A percentile compares a stretch with the other conserved stretches of the same genome.
phyloP scores from a whole-genome alignment of 2,888 invertebrate genomes.

The Saturnia japonica region DNA sequence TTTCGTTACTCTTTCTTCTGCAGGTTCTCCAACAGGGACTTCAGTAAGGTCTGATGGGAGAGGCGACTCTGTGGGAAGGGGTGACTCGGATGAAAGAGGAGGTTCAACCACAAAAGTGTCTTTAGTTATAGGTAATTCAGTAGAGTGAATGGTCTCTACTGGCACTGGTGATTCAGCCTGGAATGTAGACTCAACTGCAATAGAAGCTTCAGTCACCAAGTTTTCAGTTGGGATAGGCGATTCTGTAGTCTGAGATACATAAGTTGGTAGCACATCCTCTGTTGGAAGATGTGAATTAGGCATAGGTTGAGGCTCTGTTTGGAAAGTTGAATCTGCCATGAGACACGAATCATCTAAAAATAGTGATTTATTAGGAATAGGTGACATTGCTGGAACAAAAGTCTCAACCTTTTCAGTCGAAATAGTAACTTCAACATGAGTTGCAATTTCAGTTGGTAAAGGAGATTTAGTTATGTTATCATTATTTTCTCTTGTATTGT shows the following conservation, averaged over 20 bases:
- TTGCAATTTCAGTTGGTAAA: slow-evolving; percentile 24
- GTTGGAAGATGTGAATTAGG: not conserved
- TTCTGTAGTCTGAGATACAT: not conserved
- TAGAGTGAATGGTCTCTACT: slow-evolving; percentile 14
- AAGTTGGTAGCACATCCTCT: not conserved
- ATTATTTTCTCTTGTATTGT: slow-evolving; percentile 25
- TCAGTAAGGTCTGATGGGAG: slow-evolving; percentile 20
- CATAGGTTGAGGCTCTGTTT: slow-evolving; percentile 23
- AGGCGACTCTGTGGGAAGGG: slow-evolving; percentile 28
- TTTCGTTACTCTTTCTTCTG: slow-evolving; percentile 5
- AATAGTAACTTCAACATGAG: slow-evolving; percentile 16
- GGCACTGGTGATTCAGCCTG: slow-evolving; percentile 12
- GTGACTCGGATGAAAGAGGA: slow-evolving; percentile 25
- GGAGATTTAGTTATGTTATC: slow-evolving; percentile 26
- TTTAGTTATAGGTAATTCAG: slow-evolving; percentile 20
- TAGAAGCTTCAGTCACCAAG: not conserved
- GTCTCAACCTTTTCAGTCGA: slow-evolving; percentile 22
- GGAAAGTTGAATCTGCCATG: slow-evolving; percentile 27
- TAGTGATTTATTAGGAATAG: slow-evolving; percentile 26
- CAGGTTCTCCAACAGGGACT: not conserved
- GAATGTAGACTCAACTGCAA: not conserved
- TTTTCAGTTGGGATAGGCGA: slow-evolving; percentile 18
- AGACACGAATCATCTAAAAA: slow-evolving; percentile 29
- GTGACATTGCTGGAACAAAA: slow-evolving; percentile 28
- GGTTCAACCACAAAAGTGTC: slow-evolving; percentile 28